Conservation (phyloP, 2,888 invertebrate species). For the Craniophora ligustri region DNA sequence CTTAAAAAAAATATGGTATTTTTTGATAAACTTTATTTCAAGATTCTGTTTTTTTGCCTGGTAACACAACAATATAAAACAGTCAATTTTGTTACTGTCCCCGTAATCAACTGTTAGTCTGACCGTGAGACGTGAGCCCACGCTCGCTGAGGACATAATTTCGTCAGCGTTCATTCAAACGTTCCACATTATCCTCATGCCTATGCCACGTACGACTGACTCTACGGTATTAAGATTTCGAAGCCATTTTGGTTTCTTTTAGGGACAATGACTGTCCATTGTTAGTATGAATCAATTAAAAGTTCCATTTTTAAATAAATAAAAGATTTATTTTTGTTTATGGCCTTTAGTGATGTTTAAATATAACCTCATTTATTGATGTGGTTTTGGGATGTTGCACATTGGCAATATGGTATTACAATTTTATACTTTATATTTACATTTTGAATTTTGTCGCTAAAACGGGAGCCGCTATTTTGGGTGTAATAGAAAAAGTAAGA, state of each 20-base stretch:
- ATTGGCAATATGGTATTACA: too few relatives aligned
- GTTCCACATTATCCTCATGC: conserved; percentile 59
- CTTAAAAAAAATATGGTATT: too few relatives aligned
- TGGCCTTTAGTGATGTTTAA: not conserved
- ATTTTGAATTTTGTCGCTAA: too few relatives aligned
- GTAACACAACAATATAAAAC: conserved; percentile 19
- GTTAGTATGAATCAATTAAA: conserved; percentile 29
- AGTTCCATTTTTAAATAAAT: not conserved
- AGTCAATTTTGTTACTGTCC: conserved; percentile 21
- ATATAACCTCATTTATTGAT: conserved; percentile 8
- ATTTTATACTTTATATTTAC: too few relatives aligned
- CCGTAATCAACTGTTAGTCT: conserved; percentile 55
- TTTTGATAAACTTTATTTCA: too few relatives aligned
- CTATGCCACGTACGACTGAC: conserved; percentile 30
- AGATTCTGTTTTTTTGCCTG: conserved; percentile 10
- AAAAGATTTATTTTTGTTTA: not conserved
- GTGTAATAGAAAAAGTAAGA: too few relatives aligned
- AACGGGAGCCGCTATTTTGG: too few relatives aligned
- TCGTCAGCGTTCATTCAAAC: conserved; percentile 63
- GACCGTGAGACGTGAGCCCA: conserved; percentile 70
- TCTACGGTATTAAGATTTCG: conserved; percentile 31
- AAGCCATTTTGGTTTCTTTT: conserved; percentile 24
- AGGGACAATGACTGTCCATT: conserved; percentile 21
- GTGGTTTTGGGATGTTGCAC: too few relatives aligned
- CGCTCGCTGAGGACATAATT: conserved; percentile 54